Evolutionary conservation across 2,113 vertebrate species (phyloP), one percentile per base, ranked within the genome.

Genomic region (Phoenicopterus ruber): DNA sequence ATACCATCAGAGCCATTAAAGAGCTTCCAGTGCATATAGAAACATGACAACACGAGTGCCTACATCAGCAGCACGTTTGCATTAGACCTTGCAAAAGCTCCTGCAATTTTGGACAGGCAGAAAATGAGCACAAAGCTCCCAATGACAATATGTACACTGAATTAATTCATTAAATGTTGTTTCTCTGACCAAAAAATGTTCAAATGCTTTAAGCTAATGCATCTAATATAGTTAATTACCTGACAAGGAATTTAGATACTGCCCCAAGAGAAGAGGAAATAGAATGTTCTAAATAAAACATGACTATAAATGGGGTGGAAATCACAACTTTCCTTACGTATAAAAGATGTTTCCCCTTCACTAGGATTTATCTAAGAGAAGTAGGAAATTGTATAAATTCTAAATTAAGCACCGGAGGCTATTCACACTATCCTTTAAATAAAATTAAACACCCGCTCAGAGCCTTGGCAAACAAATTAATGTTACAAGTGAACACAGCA

Each of bases 181-280:
- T 80, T 49, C 52, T 80, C 66, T 67, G 46, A 63, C 47, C 26
- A 57, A 88, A 88, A 81, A 91, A 34, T 6, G 40, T 71, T 90
- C 55, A 81, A 46, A 61, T 55, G 28, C 73, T 84, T 91, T 86
- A 88, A 93, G 91, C 90, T 86, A 90, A 89, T 22, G 12, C 52
- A 59, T 91, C 79, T 44, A 80, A 93, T 85, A 84, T 26, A 71
- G 82, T 94, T 93, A 95, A 94, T 96, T 89, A 91, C 82, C 62
- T 81, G 66, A 93, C 13, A 52, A 92, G 44, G 85, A 94, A 92
- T 90, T 58, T 18, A 69, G 83, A 90, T 46, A 36, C 36, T 93
- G 78, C 76, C 67, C 36, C 42, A 57, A 90, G 91, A 96, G 88
- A 92, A 70, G 78, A 82, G 42, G 16, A 69, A 78, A 78, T 42